Percentiles rank a stretch among this genome's conserved stretches.
Conservation (phyloP, 1,140 invertebrate species). For the Melanaphis sacchari region DNA sequence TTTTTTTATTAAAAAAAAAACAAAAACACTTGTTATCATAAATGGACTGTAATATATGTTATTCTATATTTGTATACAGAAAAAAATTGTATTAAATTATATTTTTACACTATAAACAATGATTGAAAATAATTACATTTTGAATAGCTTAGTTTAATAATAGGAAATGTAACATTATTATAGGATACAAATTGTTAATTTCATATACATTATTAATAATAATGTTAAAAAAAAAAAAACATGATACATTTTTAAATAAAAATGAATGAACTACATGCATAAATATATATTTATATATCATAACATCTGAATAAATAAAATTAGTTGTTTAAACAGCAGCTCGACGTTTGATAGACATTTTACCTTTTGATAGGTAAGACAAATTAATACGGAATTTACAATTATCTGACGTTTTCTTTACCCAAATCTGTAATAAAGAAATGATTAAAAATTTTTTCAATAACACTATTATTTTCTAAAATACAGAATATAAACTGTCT, state of each 20-base stretch:
- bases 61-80: not conserved
- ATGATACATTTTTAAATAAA: not conserved
- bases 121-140: constrained; percentile 3
- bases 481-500: not conserved
- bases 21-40: not conserved
- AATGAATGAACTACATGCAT: not conserved
- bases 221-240: not conserved
- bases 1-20: no score
- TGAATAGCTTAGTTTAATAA: not conserved
- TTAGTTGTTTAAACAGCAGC: constrained; percentile 63
- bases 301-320: not conserved
- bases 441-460: constrained; percentile 58
- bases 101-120: not conserved
- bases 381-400: constrained; percentile 84
- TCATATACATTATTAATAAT: not conserved
- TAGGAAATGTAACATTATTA: not conserved
- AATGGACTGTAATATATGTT: not conserved
- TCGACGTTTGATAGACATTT: constrained; percentile 85
- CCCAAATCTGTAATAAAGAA: constrained; percentile 79
- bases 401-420: constrained; percentile 83
- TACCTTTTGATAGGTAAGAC: constrained; percentile 84
- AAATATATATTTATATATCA: not conserved
- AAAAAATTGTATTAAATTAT: not conserved
- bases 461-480: not conserved
- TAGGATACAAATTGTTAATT: not conserved